A percentile compares a stretch with the other conserved stretches of the same genome.
Evolutionary conservation across 2,113 vertebrate species (phyloP).

Genomic region (Silurus asotus): DNA sequence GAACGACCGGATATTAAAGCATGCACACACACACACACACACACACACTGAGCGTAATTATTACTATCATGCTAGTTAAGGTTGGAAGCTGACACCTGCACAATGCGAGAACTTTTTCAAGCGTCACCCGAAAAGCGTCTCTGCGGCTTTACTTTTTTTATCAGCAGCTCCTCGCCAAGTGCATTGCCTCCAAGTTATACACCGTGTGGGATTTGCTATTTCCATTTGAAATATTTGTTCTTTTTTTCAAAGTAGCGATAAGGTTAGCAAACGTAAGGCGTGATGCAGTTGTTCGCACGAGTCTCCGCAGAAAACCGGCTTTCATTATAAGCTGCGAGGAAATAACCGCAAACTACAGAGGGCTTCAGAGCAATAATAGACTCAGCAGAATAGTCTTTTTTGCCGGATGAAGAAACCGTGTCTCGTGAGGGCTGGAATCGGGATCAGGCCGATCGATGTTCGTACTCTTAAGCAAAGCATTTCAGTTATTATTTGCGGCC

Average conservation of each 20-base stretch:
- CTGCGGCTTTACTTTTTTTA: background rate
- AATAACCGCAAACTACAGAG: conserved; percentile 40
- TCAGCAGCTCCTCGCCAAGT: conserved; percentile 9
- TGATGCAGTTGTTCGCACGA: background rate
- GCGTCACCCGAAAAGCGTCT: conserved; percentile 58
- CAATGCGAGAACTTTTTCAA: conserved; percentile 42
- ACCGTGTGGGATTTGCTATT: background rate
- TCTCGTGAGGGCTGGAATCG: conserved; percentile 43
- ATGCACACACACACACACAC: conserved; percentile 24
- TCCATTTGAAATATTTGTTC: background rate
- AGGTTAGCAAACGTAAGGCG: background rate
- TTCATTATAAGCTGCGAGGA: conserved; percentile 39
- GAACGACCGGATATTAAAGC: conserved; percentile 20
- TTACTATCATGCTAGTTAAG: conserved; percentile 59
- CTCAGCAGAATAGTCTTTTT: conserved; percentile 57
- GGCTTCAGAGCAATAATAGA: conserved; percentile 48
- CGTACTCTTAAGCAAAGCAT: conserved; percentile 47
- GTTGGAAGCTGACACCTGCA: conserved; percentile 53
- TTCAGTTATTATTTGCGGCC: conserved; percentile 44
- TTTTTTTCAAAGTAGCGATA: background rate
- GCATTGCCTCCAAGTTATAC: background rate
- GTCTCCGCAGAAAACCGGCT: conserved; percentile 8
- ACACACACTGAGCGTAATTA: conserved; percentile 54
- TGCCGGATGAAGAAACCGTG: conserved; percentile 56
- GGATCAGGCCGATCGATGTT: conserved; percentile 51